phyloP scores from a whole-genome alignment of 2,797 vertebrate genomes.

The Chiroxiphia lanceolata region DNA sequence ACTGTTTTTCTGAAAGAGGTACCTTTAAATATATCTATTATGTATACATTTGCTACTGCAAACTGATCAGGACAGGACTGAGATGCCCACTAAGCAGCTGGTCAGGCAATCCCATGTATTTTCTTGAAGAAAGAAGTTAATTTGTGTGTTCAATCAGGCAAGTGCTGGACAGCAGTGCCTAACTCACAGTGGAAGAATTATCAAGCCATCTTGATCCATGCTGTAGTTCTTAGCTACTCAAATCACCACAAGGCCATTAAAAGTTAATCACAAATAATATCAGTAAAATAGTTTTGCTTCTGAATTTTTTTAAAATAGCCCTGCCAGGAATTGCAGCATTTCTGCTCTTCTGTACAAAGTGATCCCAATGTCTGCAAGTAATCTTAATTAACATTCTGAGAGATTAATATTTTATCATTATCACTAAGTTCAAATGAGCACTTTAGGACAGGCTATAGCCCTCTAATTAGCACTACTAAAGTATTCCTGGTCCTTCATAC shows the following conservation, averaged over 20 bases:
- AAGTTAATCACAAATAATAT: not conserved
- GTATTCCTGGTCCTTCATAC: not conserved
- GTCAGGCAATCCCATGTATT: not conserved
- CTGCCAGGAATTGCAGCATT: not conserved
- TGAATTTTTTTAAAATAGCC: not conserved
- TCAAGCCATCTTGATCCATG: not conserved
- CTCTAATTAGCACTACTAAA: not conserved
- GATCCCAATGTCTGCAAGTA: not conserved
- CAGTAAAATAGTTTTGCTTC: not conserved
- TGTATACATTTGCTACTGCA: not conserved
- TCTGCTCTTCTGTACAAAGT: not conserved
- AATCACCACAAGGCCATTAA: not conserved
- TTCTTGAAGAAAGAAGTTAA: not conserved
- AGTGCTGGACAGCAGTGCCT: not conserved
- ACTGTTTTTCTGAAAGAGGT: not conserved
- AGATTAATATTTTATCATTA: conserved; percentile 7
- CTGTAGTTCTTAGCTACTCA: not conserved
- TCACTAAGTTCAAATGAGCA: not conserved
- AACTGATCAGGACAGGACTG: not conserved
- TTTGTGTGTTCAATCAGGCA: not conserved
- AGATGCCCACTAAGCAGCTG: not conserved
- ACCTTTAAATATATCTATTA: not conserved
- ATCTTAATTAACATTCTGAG: not conserved
- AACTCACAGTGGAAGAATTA: not conserved
- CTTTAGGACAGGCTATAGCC: not conserved